phyloP scores from a whole-genome alignment of 2,888 invertebrate genomes.

The Drosophila parthenogenetica region DNA sequence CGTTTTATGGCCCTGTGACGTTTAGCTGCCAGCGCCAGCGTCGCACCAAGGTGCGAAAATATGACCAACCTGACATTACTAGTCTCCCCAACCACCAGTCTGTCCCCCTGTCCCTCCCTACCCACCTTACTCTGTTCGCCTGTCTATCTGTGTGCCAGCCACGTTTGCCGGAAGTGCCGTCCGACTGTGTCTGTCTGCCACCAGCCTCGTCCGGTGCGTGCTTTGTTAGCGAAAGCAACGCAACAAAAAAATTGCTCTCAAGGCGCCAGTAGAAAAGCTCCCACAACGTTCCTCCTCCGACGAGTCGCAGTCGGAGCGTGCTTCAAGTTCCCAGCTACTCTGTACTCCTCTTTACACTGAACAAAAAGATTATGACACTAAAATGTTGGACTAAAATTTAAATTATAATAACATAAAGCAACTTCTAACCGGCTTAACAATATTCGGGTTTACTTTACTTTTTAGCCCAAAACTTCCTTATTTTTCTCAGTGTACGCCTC shows the following conservation, averaged over 20 bases:
- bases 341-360: neutral
- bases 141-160: slow-evolving; percentile 22
- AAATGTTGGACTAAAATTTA: too few species aligned
- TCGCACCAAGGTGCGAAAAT: slow-evolving; percentile 64
- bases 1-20: slow-evolving; percentile 31
- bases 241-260: slow-evolving; percentile 70
- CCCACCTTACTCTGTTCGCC: neutral
- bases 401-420: too few species aligned
- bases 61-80: slow-evolving; percentile 51
- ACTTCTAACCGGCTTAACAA: too few species aligned
- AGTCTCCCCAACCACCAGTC: slow-evolving; percentile 11
- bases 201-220: slow-evolving; percentile 65
- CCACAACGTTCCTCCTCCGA: too few species aligned
- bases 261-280: slow-evolving; percentile 60
- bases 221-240: slow-evolving; percentile 68
- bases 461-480: neutral
- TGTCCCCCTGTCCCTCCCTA: slow-evolving; percentile 8
- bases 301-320: slow-evolving; percentile 8
- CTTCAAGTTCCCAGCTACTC: slow-evolving; percentile 3
- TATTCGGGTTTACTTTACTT: too few species aligned
- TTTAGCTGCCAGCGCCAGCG: slow-evolving; percentile 33
- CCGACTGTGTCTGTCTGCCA: slow-evolving; percentile 41
- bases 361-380: too few species aligned
- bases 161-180: slow-evolving; percentile 62
- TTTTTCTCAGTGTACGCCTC: neutral